Conservation (phyloP, 2,797 vertebrate species). For the Varecia variegata region DNA sequence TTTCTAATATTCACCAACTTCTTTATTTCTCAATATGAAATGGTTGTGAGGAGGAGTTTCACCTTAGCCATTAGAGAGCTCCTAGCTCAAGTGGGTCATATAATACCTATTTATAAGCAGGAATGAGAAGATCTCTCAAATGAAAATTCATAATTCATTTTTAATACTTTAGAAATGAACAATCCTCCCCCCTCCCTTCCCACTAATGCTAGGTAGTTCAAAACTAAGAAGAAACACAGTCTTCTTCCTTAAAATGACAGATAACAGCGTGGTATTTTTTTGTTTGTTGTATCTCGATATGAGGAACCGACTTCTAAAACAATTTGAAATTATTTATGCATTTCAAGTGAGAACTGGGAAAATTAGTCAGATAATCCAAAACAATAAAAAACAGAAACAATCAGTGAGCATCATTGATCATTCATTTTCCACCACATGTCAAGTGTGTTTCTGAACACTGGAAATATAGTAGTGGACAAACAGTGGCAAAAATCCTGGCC, state of each 20-base stretch:
- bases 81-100: background rate
- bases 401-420: background rate
- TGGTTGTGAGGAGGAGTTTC: constrained; percentile 20
- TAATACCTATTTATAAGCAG: constrained; percentile 43
- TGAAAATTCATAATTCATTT: constrained; percentile 57
- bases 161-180: constrained; percentile 54
- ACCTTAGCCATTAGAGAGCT: background rate
- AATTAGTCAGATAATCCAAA: background rate
- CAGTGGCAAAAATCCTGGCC: background rate
- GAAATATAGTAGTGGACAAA: background rate
- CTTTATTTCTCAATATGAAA: constrained; percentile 43
- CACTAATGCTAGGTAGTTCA: background rate
- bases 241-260: constrained; percentile 18
- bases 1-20: background rate
- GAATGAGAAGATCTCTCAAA: constrained; percentile 30
- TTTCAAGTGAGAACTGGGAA: background rate
- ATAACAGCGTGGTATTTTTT: background rate
- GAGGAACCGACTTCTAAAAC: background rate
- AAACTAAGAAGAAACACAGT: background rate
- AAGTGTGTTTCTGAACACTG: background rate
- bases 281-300: background rate
- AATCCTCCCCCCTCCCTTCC: background rate
- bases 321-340: background rate
- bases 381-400: background rate
- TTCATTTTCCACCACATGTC: background rate